Percentiles rank a stretch among this genome's conserved stretches.
Evolutionary conservation across 2,113 vertebrate genomes (phyloP).

Genomic region (Tupaia chinensis): DNA sequence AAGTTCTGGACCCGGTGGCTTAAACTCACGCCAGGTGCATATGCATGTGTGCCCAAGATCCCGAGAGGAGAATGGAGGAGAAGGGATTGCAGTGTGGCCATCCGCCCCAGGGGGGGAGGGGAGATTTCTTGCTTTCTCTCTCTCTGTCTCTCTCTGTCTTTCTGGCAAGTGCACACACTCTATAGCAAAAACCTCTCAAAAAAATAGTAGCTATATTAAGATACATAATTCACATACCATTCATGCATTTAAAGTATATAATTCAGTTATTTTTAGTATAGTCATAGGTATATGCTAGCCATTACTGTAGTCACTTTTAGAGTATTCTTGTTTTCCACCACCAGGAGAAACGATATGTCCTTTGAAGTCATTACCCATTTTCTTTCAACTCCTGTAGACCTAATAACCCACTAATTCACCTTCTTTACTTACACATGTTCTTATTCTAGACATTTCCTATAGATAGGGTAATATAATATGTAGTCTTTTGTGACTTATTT

Average conservation of each 20-base stretch:
- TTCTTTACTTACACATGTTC: background rate
- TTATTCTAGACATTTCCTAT: background rate
- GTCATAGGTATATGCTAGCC: background rate
- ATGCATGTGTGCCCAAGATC: too few relatives aligned
- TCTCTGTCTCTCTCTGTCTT: too few relatives aligned
- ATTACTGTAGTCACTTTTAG: background rate
- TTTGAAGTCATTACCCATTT: background rate
- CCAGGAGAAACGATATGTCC: background rate
- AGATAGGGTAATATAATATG: background rate
- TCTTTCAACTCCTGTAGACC: background rate
- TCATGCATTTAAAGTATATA: background rate
- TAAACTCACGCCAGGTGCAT: too few relatives aligned
- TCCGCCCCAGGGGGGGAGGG: too few relatives aligned
- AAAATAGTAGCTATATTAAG: background rate
- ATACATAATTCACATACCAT: background rate
- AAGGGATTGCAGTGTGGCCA: too few relatives aligned
- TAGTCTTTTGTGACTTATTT: background rate
- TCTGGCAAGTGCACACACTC: too few relatives aligned
- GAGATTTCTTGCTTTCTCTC: too few relatives aligned
- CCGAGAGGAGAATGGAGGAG: too few relatives aligned
- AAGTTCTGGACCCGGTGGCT: too few relatives aligned
- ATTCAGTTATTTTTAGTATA: background rate
- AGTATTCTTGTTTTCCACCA: background rate
- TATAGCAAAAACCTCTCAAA: too few relatives aligned
- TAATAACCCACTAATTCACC: background rate